A percentile compares a stretch with the other conserved stretches of the same genome.
phyloP scores from a whole-genome alignment of 2,113 vertebrate species.

The Toxostoma redivivum region DNA sequence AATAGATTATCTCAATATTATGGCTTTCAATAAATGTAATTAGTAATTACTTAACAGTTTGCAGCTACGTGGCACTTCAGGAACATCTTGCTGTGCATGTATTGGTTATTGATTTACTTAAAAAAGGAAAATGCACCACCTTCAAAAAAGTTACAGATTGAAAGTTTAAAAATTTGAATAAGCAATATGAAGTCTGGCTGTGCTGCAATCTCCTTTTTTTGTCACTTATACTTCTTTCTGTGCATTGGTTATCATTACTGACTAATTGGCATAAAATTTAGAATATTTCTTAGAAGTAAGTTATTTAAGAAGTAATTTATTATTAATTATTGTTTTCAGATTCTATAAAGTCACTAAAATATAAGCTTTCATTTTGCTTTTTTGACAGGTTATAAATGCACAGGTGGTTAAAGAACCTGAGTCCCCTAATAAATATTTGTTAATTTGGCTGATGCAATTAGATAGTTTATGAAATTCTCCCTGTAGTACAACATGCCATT shows the following conservation, averaged over 20 bases:
- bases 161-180: background rate
- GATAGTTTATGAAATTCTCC: background rate
- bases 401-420: background rate
- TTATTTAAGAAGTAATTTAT: background rate
- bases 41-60: background rate
- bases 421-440: background rate
- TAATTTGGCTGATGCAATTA: background rate
- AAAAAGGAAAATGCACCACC: background rate
- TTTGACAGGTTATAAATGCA: background rate
- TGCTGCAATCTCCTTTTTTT: background rate
- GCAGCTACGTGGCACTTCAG: background rate
- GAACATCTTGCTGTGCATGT: background rate
- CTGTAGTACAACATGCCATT: too few species aligned
- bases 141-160: background rate
- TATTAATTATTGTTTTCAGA: background rate
- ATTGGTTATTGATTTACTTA: background rate
- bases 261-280: background rate
- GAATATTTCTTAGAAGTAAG: background rate
- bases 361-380: background rate
- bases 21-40: background rate
- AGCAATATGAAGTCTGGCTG: background rate
- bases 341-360: background rate
- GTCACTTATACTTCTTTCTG: background rate
- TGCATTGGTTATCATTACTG: background rate
- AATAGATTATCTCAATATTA: background rate